A percentile compares a stretch with the other conserved stretches of the same genome.
phyloP scores from a whole-genome alignment of 1,140 invertebrate genomes.

The Ptiloglossa arizonensis region DNA sequence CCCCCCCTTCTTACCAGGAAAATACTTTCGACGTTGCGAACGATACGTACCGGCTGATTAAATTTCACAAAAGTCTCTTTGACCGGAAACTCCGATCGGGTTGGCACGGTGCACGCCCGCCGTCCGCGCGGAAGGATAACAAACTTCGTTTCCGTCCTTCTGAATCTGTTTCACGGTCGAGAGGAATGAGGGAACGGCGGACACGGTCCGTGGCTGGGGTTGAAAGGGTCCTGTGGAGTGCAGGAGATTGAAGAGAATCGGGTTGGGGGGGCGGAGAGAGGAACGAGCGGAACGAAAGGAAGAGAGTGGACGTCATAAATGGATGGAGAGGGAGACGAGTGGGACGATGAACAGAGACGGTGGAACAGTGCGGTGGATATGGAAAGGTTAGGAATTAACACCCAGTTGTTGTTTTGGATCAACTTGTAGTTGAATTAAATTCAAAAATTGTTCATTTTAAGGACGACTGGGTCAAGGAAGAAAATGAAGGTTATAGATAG shows the following conservation, averaged over 20 bases:
- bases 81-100: conserved; percentile 18
- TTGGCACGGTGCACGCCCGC: too few species aligned
- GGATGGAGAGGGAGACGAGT: too few species aligned
- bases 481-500: too few species aligned
- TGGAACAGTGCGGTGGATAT: too few species aligned
- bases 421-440: too few species aligned
- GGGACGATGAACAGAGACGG: too few species aligned
- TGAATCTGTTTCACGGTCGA: conserved; percentile 27
- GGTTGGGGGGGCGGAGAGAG: neutral
- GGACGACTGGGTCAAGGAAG: too few species aligned
- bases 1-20: neutral
- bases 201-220: neutral
- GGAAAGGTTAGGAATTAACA: too few species aligned
- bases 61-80: conserved; percentile 57
- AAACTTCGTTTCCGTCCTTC: conserved; percentile 32
- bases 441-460: too few species aligned
- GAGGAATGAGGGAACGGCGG: neutral
- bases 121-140: conserved; percentile 18
- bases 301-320: neutral
- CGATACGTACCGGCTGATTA: conserved; percentile 46
- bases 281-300: too few species aligned
- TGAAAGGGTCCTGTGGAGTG: neutral
- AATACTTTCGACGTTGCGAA: conserved; percentile 6
- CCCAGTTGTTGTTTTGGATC: too few species aligned
- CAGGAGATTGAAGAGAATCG: neutral